A percentile compares a stretch with the other conserved stretches of the same genome.
Evolutionary conservation across 2,888 invertebrate species (phyloP).

Genomic region (Philereme transversata): DNA sequence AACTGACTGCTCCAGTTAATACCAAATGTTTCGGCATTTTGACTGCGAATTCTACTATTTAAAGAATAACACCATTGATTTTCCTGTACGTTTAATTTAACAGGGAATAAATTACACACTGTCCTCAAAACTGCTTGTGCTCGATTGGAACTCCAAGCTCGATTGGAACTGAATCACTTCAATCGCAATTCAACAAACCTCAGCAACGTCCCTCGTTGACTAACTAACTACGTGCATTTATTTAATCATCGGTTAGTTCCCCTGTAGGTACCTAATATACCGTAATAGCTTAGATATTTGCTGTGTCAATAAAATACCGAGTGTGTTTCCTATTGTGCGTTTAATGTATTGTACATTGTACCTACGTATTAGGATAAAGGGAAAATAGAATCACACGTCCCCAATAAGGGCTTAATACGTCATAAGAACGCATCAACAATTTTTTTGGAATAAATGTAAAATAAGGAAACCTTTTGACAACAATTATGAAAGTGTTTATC

Average conservation of each 20-base stretch:
- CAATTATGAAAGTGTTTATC: too few species aligned
- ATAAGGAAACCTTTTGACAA: too few species aligned
- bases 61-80: background rate
- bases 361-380: background rate
- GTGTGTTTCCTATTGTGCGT: constrained; percentile 11
- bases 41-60: background rate
- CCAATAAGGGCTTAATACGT: background rate
- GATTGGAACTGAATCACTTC: constrained; percentile 23
- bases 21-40: constrained; percentile 16
- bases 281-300: constrained; percentile 29
- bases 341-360: background rate
- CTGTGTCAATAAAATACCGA: constrained; percentile 21
- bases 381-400: background rate
- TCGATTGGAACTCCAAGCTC: background rate
- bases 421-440: background rate
- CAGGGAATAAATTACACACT: constrained; percentile 2
- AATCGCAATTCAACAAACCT: constrained; percentile 17
- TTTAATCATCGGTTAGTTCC: constrained; percentile 38
- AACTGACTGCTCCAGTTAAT: constrained; percentile 3
- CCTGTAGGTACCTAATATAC: constrained; percentile 20
- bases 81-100: background rate
- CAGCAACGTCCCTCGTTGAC: constrained; percentile 16
- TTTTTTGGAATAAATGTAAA: too few species aligned
- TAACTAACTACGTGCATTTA: constrained; percentile 28
- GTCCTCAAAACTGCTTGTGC: constrained; percentile 8